Evolutionary conservation across 2,797 vertebrate species (phyloP), one percentile per base, ranked within the genome.

Genomic region (Apogon talboti): DNA sequence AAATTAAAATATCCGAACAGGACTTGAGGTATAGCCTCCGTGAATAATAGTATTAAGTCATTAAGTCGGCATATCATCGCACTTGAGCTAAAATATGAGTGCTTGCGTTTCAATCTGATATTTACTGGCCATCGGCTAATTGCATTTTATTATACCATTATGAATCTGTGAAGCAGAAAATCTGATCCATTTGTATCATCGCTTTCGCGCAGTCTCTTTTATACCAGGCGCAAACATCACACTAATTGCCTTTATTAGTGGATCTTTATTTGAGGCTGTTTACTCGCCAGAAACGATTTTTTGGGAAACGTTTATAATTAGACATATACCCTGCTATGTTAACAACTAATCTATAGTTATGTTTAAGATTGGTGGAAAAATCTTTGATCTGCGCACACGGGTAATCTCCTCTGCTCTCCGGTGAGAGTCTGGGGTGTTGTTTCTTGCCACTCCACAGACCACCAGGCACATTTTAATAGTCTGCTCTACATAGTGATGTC

Each of bases 391-490:
- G 66, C 53, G 54, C 71, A 41, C 77, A 72, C 66, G 71, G 67
- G 66, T 74, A 78, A 75, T 85, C 66, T 75, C 44, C 56, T 50
- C 67, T 55, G 56, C 53, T 76, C 73, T 66, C 45, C 63, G 47
- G 47, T 56, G 55, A 69, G 81, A 78, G 87, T 85, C 87, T 79
- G 79, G 87, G 85, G 80, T 87, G 88, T 86, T 88, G 85, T 86
- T 89, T 87, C 80, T 83, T 68, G 53, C 56, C 78, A 74, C 80
- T 85, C 71, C 72, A 66, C 55, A 80, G 80, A 86, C 81, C 85
- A 86, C 76, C 79, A 76, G 83, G 76, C 85, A 86, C 74, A 86
- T 88, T 90, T 78, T 82, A 85, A 87, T 87, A 85, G 86, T 78
- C 79, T 84, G 83, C 67, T 77, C 69, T 53, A 67, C 68, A 78